Evolutionary conservation across 2,888 invertebrate genomes (phyloP), one percentile per base, ranked within the genome.

Genomic region (Drosophila diplacantha): DNA sequence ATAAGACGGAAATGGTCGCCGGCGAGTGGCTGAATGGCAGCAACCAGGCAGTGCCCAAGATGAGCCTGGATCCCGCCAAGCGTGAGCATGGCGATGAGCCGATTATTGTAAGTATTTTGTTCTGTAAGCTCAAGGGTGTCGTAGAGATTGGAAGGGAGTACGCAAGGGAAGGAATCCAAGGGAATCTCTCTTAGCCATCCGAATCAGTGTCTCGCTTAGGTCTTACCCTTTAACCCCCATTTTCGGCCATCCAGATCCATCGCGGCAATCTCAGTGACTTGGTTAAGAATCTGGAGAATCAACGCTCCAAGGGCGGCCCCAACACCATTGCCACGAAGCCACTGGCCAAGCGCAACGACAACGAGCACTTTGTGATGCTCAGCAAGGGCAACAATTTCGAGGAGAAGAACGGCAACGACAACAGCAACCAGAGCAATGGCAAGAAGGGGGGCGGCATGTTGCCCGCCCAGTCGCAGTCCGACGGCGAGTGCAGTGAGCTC

Each of bases 61-160:
- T 96, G 81, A 95, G 94, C 43, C 90, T 97, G 71, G 94, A 96
- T 88, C 96, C 96, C 8, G 91, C 92, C 8, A 93, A 94, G 81
- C 90, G 93, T 65, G 91, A 90, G 49, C 88, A 90, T 2, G 92
- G 92, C 61, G 92, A 92, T 79, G 90, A 91, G 69, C 90, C 91
- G 8, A 91, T 92, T 53, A 89, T 90, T 81, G 92, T 92, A 89
- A 90, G 91, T 89, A 16, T 2, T 2, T 8, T 29, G 1, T 9
- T 12, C 3, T 9, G 6, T 8, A 2, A 14, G 24, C 14, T 22
- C 9, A 5, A 2, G 37, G 11, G 3, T 37, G 9, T 11, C 3
- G 0, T 22, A 12, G 11, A n/a, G 38, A n/a, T 7, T 8, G 14
- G 11, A 14, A 24, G 14, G 18, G 7, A 6, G 20, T n/a, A n/a